Evolutionary conservation across 2,888 invertebrate species (phyloP).

Genomic region (Machimus rusticus): DNA sequence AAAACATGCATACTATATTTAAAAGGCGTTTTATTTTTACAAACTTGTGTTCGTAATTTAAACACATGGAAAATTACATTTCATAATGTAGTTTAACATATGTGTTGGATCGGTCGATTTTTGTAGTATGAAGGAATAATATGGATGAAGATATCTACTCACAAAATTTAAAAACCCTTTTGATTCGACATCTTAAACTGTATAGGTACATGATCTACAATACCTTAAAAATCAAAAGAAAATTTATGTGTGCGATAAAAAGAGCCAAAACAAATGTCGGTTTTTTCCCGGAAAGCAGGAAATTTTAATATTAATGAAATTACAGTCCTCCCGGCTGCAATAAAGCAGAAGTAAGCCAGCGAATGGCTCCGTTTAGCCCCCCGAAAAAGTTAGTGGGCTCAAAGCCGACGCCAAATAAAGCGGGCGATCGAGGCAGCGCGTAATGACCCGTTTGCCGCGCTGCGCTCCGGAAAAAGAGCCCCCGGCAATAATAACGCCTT

Average conservation of each 20-base stretch:
- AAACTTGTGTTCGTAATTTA: too few species aligned
- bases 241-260: background rate
- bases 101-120: too few species aligned
- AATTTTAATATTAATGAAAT: background rate
- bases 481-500: slow-evolving; percentile 48
- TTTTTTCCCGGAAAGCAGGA: background rate
- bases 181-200: background rate
- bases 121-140: too few species aligned
- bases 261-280: background rate
- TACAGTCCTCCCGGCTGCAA: background rate
- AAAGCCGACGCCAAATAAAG: background rate
- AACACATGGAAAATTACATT: too few species aligned
- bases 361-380: background rate
- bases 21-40: too few species aligned
- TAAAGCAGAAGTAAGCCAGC: background rate
- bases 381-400: background rate
- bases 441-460: background rate
- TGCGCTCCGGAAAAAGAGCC: background rate
- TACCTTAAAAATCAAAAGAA: background rate
- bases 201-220: background rate
- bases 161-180: background rate
- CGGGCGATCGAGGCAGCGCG: background rate
- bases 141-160: background rate
- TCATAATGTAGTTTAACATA: too few species aligned
- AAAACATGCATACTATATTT: too few species aligned